Evolutionary conservation across 2,888 invertebrate species (phyloP), one percentile per base, ranked within the genome.

Genomic region (Petrophora chlorosata): DNA sequence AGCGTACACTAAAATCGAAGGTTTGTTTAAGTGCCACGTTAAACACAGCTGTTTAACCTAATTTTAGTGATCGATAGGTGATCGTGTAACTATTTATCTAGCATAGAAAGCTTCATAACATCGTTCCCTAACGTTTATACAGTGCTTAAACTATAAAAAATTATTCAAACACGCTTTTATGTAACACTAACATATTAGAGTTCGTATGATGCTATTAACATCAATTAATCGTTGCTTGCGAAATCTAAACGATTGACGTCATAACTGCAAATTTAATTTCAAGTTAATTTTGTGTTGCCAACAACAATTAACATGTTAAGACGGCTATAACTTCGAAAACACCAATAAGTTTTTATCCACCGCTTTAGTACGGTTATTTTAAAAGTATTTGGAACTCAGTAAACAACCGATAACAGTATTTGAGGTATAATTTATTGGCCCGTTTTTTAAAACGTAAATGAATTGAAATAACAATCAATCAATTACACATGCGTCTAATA

Each of bases 171-270:
- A 55, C 44, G 44, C 25, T 47, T 42, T 55, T 55, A 54, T 42
- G 42, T 55, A 51, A 55, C 29, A 19, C 35, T 34, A 51, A 48
- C 45, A 50, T 45, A 38, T 48, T 16, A 4, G 43, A 39, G 47
- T 40, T 50, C 29, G 51, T 49, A 53, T 45, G 23, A 53, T 45
- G 23, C 19, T 47, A 46, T 34, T 49, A 43, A 22, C 42, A 36
- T 39, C 7, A 43, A 32, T 45, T 48, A 51, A 44, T 33, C 14
- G 32, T 42, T 36, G 42, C 43, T 49, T 43, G 44, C 43, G 30
- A 35, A 53, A 44, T 38, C 48, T 47, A 49, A 35, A 47, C 41
- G 15, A 39, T 43, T 39, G 57, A 55, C 48, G 44, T 55, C 53
- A 55, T 13, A 10, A 22, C 19, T 14, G 41, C 33, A 47, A 38